Percentiles rank a stretch among this genome's conserved stretches.
Evolutionary conservation across 2,888 invertebrate species (phyloP).

Genomic region (Hedya salicella): DNA sequence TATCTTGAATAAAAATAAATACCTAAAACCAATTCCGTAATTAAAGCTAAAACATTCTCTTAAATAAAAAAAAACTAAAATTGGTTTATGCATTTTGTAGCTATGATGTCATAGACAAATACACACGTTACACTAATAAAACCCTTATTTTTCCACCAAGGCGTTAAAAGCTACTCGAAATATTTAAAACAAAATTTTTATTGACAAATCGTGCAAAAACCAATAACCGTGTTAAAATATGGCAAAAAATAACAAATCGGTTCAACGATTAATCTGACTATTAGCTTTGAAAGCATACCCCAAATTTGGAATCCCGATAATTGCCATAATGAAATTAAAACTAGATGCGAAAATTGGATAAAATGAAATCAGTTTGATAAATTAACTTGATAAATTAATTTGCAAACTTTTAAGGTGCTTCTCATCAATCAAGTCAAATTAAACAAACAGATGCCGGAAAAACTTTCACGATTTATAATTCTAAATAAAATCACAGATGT

Average conservation of each 20-base stretch:
- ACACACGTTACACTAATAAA: too few relatives aligned
- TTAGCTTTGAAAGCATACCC: background rate
- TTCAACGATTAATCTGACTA: background rate
- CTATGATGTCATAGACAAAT: too few relatives aligned
- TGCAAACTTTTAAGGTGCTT: slow-evolving; percentile 55
- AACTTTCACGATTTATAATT: slow-evolving; percentile 56
- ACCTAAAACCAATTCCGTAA: too few relatives aligned
- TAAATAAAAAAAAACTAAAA: too few relatives aligned
- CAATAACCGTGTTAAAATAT: background rate
- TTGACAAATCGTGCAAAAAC: too few relatives aligned
- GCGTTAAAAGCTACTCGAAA: too few relatives aligned
- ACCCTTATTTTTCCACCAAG: too few relatives aligned
- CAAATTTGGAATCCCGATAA: slow-evolving; percentile 6
- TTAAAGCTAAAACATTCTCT: too few relatives aligned
- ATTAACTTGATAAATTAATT: slow-evolving; percentile 66
- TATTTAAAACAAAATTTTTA: too few relatives aligned
- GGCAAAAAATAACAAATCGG: background rate
- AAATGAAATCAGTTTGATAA: slow-evolving; percentile 60
- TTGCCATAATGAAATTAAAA: slow-evolving; percentile 32
- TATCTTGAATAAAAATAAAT: too few relatives aligned
- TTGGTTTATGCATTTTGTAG: too few relatives aligned
- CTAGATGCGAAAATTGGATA: slow-evolving; percentile 34
- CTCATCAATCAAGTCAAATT: slow-evolving; percentile 58
- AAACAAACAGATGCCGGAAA: slow-evolving; percentile 55
- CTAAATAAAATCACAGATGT: slow-evolving; percentile 43